Conservation (phyloP, 2,113 vertebrate genomes). For the Nibea albiflora region DNA sequence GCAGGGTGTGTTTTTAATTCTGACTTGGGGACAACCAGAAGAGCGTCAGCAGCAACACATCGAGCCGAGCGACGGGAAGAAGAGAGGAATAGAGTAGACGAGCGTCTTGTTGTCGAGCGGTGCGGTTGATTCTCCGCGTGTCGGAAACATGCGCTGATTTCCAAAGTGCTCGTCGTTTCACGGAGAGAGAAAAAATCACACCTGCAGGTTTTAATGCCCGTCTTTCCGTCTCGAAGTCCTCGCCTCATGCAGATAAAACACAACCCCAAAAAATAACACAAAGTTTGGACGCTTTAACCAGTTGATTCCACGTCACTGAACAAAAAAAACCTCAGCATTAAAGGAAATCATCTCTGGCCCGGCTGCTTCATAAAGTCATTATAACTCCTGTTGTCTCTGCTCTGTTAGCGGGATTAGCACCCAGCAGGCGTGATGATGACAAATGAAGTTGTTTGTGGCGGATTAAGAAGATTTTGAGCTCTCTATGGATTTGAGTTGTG, state of each 20-base stretch:
- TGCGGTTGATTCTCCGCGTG: neutral
- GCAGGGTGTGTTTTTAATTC: neutral
- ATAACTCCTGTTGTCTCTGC: conserved; percentile 10
- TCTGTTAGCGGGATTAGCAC: conserved; percentile 62
- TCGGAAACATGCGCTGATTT: neutral
- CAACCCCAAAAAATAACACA: neutral
- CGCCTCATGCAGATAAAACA: neutral
- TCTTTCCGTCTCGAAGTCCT: neutral
- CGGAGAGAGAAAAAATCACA: neutral
- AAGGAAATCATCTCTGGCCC: conserved; percentile 1
- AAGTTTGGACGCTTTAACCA: neutral
- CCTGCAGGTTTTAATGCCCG: neutral
- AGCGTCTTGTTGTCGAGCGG: neutral
- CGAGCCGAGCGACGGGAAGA: neutral
- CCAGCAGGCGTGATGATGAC: conserved; percentile 65
- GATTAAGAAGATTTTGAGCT: conserved; percentile 81
- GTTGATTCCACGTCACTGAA: neutral
- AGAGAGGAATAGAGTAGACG: neutral
- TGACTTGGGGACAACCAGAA: neutral
- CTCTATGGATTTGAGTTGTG: conserved; percentile 81
- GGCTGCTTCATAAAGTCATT: conserved; percentile 30
- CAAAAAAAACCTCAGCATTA: neutral
- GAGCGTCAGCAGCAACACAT: neutral
- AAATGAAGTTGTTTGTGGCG: conserved; percentile 83
- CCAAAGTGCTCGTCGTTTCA: neutral